Evolutionary conservation across 1,140 invertebrate genomes (phyloP), one percentile per base, ranked within the genome.

Genomic region (Temnothorax curvispinosus): DNA sequence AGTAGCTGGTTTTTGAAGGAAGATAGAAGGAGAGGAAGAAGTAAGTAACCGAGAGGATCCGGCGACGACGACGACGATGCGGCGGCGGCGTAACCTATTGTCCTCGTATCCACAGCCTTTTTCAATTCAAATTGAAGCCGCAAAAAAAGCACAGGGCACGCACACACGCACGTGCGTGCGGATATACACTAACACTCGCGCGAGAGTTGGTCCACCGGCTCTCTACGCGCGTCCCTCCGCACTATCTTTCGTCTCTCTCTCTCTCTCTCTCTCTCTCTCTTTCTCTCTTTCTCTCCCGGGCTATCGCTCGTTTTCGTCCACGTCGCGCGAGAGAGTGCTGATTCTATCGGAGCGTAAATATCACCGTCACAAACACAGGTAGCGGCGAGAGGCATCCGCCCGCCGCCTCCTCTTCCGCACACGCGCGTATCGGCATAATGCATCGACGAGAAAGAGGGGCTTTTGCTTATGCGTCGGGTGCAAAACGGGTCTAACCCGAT

Each of bases 331-430:
- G 92, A 91, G 88, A 90, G 89, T 91, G 90, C 92, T 92, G 94
- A 94, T 95, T 95, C 94, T 94, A 94, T 95, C 94, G 92, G 92
- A 93, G 92, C 93, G 93, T 94, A 94, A 95, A 94, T 94, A 94
- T 94, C 92, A 94, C 90, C 93, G 91, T 93, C 92, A 92, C 93
- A 94, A 88, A 65, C 56, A 74, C 75, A 90, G 81, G 87, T 86
- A 86, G 86, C 88, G 18, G 85, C 88, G 85, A 60, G 15, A 32
- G 15, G 32, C 71, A 38, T 38, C 44, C 86, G 60, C 58, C 69
- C 41, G 38, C 35, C 72, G 75, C 62, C 67, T 64, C 11, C 56
- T 64, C 72, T 65, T 64, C 67, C 47, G 71, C 69, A 41, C 38
- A 67, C 47, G 52, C 75, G 58, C 60, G 44, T 38, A 52, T 86